phyloP scores from a whole-genome alignment of 2,797 vertebrate genomes.

The Microctenopoma stevenorrisi region DNA sequence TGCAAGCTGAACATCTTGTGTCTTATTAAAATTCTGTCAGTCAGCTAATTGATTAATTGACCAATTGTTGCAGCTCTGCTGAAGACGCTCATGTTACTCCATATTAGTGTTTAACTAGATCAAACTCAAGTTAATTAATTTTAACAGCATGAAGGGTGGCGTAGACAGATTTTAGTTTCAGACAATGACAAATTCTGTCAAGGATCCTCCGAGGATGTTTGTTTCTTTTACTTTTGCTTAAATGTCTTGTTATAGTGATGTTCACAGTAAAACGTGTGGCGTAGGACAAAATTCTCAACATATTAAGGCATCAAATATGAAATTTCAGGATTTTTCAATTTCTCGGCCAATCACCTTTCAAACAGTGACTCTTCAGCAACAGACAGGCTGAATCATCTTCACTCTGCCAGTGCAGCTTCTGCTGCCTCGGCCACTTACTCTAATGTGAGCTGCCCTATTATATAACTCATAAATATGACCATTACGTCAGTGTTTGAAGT shows the following conservation, averaged over 20 bases:
- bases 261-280: not conserved
- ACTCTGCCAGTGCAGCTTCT: constrained; percentile 48
- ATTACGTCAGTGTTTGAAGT: constrained; percentile 68
- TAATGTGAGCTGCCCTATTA: constrained; percentile 66
- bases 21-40: too few relatives aligned
- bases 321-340: constrained; percentile 29
- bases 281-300: constrained; percentile 28
- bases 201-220: not conserved
- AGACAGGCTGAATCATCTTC: constrained; percentile 58
- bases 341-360: constrained; percentile 45
- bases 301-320: constrained; percentile 22
- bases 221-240: not conserved
- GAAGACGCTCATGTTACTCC: not conserved
- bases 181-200: not conserved
- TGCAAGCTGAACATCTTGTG: too few relatives aligned
- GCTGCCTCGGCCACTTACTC: constrained; percentile 60
- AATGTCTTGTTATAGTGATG: not conserved
- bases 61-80: too few relatives aligned
- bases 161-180: not conserved
- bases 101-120: too few relatives aligned
- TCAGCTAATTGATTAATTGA: too few relatives aligned
- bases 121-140: too few relatives aligned
- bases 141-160: too few relatives aligned
- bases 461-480: constrained; percentile 68
- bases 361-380: constrained; percentile 31